Evolutionary conservation across 2,888 invertebrate genomes (phyloP).

Genomic region (Amiota communis): DNA sequence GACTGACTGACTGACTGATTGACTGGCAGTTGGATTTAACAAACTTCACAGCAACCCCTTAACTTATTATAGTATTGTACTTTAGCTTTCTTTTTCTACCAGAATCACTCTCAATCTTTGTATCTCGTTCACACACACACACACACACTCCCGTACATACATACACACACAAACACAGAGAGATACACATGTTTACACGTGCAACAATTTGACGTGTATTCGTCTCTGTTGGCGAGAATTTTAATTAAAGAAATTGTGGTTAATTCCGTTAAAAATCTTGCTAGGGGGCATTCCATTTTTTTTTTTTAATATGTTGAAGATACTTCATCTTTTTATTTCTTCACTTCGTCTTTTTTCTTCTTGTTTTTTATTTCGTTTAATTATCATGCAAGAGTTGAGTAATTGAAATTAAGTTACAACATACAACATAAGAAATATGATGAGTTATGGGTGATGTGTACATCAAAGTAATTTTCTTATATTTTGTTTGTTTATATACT

Average conservation of each 20-base stretch:
- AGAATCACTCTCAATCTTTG: too few relatives aligned
- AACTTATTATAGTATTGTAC: too few relatives aligned
- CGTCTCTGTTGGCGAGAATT: constrained; percentile 51
- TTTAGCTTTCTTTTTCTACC: too few relatives aligned
- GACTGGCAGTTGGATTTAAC: constrained; percentile 23
- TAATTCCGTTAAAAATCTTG: constrained; percentile 65
- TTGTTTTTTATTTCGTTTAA: background rate
- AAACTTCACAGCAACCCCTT: background rate
- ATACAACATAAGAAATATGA: background rate
- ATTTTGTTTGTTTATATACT: background rate
- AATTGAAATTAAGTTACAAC: constrained; percentile 19
- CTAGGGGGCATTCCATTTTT: background rate
- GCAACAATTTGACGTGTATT: constrained; percentile 14
- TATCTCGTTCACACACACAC: background rate
- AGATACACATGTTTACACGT: background rate
- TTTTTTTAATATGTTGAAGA: constrained; percentile 7
- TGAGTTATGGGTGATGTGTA: background rate
- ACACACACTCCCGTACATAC: too few relatives aligned
- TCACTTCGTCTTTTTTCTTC: background rate
- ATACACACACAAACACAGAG: background rate
- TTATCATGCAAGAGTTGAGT: constrained; percentile 16
- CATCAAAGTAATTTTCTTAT: constrained; percentile 13
- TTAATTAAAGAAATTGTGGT: constrained; percentile 71
- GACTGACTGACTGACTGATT: constrained; percentile 11
- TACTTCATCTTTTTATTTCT: background rate